Conservation (phyloP, 2,797 vertebrate species). For the Rhinoraja longicauda region DNA sequence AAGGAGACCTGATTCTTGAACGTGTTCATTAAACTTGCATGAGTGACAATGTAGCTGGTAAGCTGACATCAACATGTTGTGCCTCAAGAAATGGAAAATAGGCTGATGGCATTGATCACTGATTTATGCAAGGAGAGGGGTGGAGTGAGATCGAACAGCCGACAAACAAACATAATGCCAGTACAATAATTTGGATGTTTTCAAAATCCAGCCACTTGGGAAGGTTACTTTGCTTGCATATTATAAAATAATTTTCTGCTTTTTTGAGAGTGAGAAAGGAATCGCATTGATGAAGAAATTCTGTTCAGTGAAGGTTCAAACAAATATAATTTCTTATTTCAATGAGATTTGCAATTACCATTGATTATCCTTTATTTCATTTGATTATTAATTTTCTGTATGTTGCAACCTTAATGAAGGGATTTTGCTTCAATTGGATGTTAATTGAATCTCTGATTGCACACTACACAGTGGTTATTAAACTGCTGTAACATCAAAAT, state of each 20-base stretch:
- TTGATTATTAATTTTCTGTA: not conserved
- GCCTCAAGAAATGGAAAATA: not conserved
- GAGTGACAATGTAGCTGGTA: not conserved
- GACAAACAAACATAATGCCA: not conserved
- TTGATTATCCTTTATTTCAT: not conserved
- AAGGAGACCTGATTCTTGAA: not conserved
- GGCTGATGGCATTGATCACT: not conserved
- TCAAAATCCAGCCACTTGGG: not conserved
- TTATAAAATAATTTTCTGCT: not conserved
- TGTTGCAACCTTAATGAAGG: not conserved
- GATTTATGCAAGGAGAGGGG: not conserved
- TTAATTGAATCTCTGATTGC: not conserved
- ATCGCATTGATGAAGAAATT: not conserved
- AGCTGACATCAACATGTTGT: not conserved
- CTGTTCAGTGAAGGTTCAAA: not conserved
- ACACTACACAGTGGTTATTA: not conserved
- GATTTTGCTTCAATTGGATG: not conserved
- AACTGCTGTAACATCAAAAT: constrained; percentile 14
- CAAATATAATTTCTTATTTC: not conserved
- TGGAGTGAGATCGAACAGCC: not conserved
- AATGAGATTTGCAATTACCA: not conserved
- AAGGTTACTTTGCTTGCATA: not conserved
- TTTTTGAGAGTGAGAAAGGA: not conserved
- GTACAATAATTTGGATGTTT: not conserved
- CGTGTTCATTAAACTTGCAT: not conserved